Evolutionary conservation across 1,140 invertebrate species (phyloP), one percentile per base, ranked within the genome.

Genomic region (Battus philenor): DNA sequence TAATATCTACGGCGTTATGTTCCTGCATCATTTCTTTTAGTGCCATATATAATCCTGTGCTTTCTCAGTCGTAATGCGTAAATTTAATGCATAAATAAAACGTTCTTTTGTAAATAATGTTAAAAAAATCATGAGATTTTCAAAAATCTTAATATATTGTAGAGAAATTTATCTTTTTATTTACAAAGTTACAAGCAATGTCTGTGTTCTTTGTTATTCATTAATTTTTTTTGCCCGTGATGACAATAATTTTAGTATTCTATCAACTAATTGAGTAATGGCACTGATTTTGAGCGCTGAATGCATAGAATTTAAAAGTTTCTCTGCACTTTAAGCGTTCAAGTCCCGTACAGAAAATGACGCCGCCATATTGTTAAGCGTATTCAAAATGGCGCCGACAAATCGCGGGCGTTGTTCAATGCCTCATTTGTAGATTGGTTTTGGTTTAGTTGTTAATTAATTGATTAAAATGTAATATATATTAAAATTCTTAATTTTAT

Each of bases 401-500:
- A 34, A 7, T 27, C 49, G 27, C 32, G 38, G 12, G 32, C 32
- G 47, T 45, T 38, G 24, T 36, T 45, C 45, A 38, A 22, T 31
- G 46, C 22, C 36, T 11, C 44, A 31, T 30, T 36, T 33, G 44
- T 41, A 18, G 46, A 46, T 51, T 44, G 49, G 49, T 51, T 51
- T 39, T 32, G 49, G 49, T 51, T 51, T 51, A 51, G 49, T 46
- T 45, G 20, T 41, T 46, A 51, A 39, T 41, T 29, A 43, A 32
- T 51, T 51, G 44, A 46, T 46, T 39, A 51, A n/a, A 30, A 11
- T 51, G 49, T 46, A 51, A 46, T 51, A 38, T 51, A 45, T 45
- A 50, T 45, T 50, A 50, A 50, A 50, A 44, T 50, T 50, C 48
- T 50, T 45, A 50, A n/a, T 50, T 50, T 50, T 50, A 41, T 29